Base-by-base conservation (phyloP, 1,140 invertebrate species). In the Aphaenogaster rudis region DNA sequence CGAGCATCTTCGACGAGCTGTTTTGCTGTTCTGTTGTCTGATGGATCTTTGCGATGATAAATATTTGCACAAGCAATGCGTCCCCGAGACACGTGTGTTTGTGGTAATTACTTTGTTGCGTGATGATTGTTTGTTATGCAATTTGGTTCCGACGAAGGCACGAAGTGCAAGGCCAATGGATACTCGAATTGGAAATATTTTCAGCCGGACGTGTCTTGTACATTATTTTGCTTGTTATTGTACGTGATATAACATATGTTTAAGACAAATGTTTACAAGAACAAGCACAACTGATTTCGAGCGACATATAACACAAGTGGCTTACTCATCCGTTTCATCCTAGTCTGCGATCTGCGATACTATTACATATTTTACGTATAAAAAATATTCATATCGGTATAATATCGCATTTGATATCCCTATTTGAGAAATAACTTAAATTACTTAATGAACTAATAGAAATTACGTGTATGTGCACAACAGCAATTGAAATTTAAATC, bases 71-170 rank as follows among this genome's bases (percentile, higher is more conserved):
- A 63, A 84, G 54, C 69, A 48, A 84, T 50, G 80, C n/a, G 52
- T 82, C 17, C 21, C 28, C 42, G 28, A 61, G 80, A 84, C 80
- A 84, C 69, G 80, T 84, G 57, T 84, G 80, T 84, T 84, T 84
- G 69, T 84, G 57, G 80, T 61, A 84, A 84, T 84, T 84, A 84
- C 54, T 84, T 84, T 74, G 69, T 84, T 76, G 80, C 69, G 80
- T 36, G 80, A 76, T 33, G 80, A 84, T 76, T 84, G 54, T 84
- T 84, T 84, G 80, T 84, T 84, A 84, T 84, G 80, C 69, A 84
- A 84, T 84, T 74, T 54, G 39, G 66, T 59, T 45, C 54, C 28
- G 69, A 21, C 69, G 69, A 61, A 61, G 69, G 80, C 69, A 76
- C 80, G 54, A 84, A 84, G 80, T 84, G 69, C 80, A 61, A 84